phyloP scores from a whole-genome alignment of 2,797 vertebrate species.

The Benthosema pterotum region DNA sequence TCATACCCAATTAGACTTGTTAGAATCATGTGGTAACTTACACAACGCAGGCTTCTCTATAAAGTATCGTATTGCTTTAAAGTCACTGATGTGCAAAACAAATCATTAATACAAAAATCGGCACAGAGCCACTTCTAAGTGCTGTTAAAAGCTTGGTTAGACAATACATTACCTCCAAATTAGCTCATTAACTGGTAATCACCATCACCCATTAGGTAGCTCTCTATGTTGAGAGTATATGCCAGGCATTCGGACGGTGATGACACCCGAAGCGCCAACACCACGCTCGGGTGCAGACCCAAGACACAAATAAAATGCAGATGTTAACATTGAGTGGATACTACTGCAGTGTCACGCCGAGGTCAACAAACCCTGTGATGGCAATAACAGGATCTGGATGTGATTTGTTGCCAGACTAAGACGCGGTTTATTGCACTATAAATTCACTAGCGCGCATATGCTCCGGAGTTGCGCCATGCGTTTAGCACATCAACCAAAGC shows the following conservation, averaged over 20 bases:
- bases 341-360: background rate
- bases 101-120: conserved; percentile 6
- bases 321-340: background rate
- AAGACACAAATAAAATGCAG: conserved; percentile 10
- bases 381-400: background rate
- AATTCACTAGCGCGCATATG: conserved; percentile 3
- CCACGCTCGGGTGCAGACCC: background rate
- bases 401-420: background rate
- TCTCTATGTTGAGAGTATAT: background rate
- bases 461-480: background rate
- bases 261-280: background rate
- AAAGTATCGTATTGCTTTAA: background rate
- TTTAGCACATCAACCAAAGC: background rate
- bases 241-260: background rate
- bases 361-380: conserved; percentile 8
- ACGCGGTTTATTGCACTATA: conserved; percentile 2
- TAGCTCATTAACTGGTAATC: background rate
- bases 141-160: conserved; percentile 3
- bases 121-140: background rate
- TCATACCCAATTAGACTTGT: no score
- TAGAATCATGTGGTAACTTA: no score
- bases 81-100: conserved; percentile 12
- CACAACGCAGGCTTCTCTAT: no score
- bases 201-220: background rate
- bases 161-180: background rate